phyloP scores from a whole-genome alignment of 2,797 vertebrate species.

The Xerus rutilus region DNA sequence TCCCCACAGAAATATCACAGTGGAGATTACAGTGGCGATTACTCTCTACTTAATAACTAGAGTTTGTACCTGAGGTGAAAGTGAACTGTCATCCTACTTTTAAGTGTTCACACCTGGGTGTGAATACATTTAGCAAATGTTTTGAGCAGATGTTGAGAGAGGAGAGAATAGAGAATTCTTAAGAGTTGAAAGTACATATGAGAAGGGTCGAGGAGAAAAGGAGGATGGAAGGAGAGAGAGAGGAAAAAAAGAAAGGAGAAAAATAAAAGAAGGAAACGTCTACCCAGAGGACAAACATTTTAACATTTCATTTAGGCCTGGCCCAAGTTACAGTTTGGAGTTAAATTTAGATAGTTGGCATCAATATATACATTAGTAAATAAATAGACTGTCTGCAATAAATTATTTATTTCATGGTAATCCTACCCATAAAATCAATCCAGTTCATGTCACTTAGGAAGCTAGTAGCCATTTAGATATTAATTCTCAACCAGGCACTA shows the following conservation, averaged over 20 bases:
- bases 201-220: background rate
- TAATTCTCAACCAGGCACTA: background rate
- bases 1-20: background rate
- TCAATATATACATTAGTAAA: background rate
- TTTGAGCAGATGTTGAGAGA: background rate
- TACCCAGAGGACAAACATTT: background rate
- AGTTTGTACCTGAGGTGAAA: background rate
- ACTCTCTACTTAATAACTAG: background rate
- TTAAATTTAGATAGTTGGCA: conserved; percentile 40
- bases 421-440: background rate
- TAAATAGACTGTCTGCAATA: background rate
- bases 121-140: conserved; percentile 1
- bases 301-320: background rate
- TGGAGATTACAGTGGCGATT: background rate
- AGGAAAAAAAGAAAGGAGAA: rapidly evolving
- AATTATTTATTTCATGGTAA: conserved; percentile 40
- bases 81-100: background rate
- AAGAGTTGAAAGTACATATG: background rate
- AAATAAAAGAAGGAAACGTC: background rate
- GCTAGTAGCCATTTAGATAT: background rate
- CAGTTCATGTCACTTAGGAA: conserved; percentile 4
- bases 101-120: background rate
- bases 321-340: background rate
- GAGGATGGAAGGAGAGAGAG: background rate
- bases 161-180: background rate